Percentiles rank a stretch among this genome's conserved stretches.
These are phyloP conservation scores for Achlya flavicornis DNA, from an alignment of 2,888 invertebrate species.

Conservation along the genomic window DNA sequence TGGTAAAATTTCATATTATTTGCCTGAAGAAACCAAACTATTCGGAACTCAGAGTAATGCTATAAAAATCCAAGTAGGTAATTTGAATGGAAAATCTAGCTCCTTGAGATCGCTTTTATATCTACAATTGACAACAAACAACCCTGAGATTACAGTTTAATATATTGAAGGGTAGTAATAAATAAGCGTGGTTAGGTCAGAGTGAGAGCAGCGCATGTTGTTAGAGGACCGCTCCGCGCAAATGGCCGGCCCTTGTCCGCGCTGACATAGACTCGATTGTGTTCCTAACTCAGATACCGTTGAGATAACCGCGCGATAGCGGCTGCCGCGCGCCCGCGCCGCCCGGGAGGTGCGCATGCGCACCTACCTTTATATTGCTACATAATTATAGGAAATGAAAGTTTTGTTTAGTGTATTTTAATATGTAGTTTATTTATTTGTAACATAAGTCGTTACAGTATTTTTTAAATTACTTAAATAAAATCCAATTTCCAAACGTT, in stretches of 20 bases:
- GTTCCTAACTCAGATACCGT: slow-evolving; percentile 28
- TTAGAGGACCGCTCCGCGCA: slow-evolving; percentile 2
- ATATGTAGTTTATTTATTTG: background rate
- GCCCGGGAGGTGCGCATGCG: background rate
- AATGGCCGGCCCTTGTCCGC: slow-evolving; percentile 23
- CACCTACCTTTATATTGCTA: background rate
- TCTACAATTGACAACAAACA: slow-evolving; percentile 1
- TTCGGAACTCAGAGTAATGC: background rate
- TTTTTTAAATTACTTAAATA: no score
- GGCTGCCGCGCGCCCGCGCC: slow-evolving; percentile 12
- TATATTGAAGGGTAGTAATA: slow-evolving; percentile 6
- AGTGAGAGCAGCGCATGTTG: background rate
- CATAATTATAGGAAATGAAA: background rate
- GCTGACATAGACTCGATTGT: slow-evolving; percentile 20
- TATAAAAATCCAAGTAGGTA: background rate
- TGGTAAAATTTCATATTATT: no score
- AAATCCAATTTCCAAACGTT: no score
- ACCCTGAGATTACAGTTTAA: slow-evolving; percentile 4
- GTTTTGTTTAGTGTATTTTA: background rate
- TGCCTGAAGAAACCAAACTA: no score
- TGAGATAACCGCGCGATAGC: slow-evolving; percentile 26
- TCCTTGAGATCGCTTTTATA: background rate
- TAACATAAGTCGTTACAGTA: no score
- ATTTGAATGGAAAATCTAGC: background rate
- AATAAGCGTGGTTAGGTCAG: slow-evolving; percentile 3